Conservation (phyloP, 64 coral and sea anemone species). For the Exaiptasia diaphana region DNA sequence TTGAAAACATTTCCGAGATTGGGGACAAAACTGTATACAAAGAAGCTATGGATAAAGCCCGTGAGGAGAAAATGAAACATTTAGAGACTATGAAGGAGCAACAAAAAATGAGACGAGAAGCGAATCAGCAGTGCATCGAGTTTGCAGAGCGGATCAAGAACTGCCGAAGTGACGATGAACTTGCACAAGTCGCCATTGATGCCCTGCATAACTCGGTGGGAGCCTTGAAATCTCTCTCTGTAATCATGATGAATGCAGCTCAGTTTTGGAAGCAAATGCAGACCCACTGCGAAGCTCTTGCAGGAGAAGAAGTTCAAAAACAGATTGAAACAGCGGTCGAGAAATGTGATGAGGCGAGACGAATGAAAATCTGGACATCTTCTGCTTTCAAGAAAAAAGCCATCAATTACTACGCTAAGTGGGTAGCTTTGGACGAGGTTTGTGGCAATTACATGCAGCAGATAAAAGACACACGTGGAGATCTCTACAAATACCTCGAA, state of each 20-base stretch:
- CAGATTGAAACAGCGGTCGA: conserved; percentile 22
- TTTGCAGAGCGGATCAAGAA: conserved; percentile 57
- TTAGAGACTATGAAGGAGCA: conserved; percentile 43
- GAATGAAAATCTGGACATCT: conserved; percentile 59
- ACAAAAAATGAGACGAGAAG: conserved; percentile 38
- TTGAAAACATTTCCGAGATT: background rate
- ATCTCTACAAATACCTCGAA: conserved; percentile 44
- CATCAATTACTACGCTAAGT: conserved; percentile 50
- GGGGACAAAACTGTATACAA: conserved; percentile 4
- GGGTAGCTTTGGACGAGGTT: conserved; percentile 68
- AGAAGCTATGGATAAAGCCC: conserved; percentile 47
- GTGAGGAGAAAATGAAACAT: conserved; percentile 54
- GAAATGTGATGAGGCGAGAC: conserved; percentile 23
- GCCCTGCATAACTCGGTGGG: conserved; percentile 66
- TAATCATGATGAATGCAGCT: conserved; percentile 71
- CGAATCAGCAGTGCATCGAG: conserved; percentile 40
- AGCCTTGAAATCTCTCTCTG: conserved; percentile 55
- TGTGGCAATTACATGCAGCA: conserved; percentile 57
- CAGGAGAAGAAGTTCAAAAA: background rate
- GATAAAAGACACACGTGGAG: conserved; percentile 51
- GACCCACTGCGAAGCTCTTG: conserved; percentile 18
- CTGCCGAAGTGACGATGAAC: conserved; percentile 8
- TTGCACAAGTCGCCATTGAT: conserved; percentile 51
- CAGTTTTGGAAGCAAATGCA: conserved; percentile 69
- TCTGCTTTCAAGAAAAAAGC: conserved; percentile 24